Conservation (phyloP, 64 coral and sea anemone genomes). For the Hydrozoanthus tunicans region DNA sequence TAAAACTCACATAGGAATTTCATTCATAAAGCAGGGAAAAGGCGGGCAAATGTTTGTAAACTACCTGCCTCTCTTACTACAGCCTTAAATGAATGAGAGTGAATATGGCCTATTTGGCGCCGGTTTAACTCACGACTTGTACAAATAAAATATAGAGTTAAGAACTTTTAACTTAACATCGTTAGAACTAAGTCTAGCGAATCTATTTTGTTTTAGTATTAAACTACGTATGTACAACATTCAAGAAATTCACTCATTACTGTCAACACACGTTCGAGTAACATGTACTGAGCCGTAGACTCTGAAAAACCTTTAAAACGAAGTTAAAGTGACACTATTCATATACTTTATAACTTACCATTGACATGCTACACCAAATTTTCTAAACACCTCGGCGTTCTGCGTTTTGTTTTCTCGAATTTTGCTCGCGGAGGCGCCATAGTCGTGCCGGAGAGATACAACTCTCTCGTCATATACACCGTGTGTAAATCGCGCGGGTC, state of each 20-base stretch:
- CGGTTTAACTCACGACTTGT: background rate
- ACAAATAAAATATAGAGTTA: background rate
- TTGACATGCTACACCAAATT: constrained; percentile 45
- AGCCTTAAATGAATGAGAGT: constrained; percentile 29
- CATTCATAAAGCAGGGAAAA: constrained; percentile 49
- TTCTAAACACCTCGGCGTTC: background rate
- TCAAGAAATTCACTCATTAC: background rate
- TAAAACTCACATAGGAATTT: constrained; percentile 43
- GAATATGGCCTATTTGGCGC: background rate
- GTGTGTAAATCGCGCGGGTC: constrained; percentile 27
- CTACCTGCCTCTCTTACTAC: constrained; percentile 20
- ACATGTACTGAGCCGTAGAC: background rate
- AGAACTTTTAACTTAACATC: background rate
- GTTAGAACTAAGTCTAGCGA: background rate
- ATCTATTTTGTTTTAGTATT: constrained; percentile 1
- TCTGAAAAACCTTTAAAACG: background rate
- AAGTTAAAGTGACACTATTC: background rate
- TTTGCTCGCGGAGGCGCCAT: constrained; percentile 9
- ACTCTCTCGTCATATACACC: constrained; percentile 4
- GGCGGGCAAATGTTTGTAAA: constrained; percentile 55
- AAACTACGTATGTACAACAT: background rate
- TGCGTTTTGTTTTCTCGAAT: background rate
- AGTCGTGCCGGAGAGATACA: background rate
- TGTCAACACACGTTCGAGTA: constrained; percentile 15
- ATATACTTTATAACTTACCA: constrained; percentile 33